phyloP scores from a whole-genome alignment of 2,113 vertebrate species.

The Ophthalmolycus amberensis region DNA sequence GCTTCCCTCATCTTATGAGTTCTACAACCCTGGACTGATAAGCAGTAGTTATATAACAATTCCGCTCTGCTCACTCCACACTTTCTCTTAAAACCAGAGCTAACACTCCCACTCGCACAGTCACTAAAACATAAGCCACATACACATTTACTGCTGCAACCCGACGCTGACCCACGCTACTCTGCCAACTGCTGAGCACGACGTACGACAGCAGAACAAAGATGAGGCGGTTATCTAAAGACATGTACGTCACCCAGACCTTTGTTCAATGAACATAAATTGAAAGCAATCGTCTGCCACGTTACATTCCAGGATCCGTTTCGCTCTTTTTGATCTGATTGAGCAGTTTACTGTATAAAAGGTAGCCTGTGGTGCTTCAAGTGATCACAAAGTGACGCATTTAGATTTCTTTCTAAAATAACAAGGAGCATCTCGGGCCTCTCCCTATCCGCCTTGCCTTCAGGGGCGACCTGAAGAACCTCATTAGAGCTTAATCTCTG shows the following conservation, averaged over 20 bases:
- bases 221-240: slow-evolving; percentile 20
- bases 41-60: slow-evolving; percentile 53
- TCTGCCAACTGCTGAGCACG: slow-evolving; percentile 27
- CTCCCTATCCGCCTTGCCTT: slow-evolving; percentile 53
- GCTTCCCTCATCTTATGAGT: slow-evolving; percentile 23
- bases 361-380: not conserved
- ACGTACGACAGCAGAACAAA: slow-evolving; percentile 18
- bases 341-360: not conserved
- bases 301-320: not conserved
- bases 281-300: slow-evolving; percentile 4
- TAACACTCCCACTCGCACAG: slow-evolving; percentile 55
- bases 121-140: slow-evolving; percentile 29
- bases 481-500: slow-evolving; percentile 31
- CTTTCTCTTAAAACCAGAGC: slow-evolving; percentile 53
- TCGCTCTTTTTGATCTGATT: not conserved
- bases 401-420: not conserved
- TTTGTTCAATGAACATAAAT: not conserved
- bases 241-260: not conserved
- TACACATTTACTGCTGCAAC: slow-evolving; percentile 39
- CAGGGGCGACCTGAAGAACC: slow-evolving; percentile 27
- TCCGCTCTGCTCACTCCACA: slow-evolving; percentile 32
- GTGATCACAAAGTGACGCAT: not conserved
- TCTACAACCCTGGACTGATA: slow-evolving; percentile 22
- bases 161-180: slow-evolving; percentile 27
- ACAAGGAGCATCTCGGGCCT: slow-evolving; percentile 12